Base-by-base conservation (phyloP, 2,797 vertebrate genomes). In the Erithacus rubecula region DNA sequence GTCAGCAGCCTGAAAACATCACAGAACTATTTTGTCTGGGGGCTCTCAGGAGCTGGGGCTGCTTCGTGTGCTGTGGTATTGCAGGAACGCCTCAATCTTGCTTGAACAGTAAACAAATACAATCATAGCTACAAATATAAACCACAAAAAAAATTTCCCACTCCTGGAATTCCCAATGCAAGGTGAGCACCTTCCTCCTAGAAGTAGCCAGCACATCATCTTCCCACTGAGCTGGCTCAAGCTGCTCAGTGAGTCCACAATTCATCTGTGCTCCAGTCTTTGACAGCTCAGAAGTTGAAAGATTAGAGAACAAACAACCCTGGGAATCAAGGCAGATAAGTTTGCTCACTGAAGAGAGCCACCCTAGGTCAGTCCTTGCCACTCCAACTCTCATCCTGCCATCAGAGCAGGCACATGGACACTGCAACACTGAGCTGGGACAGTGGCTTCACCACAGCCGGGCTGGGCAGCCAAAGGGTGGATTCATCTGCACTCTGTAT, bases 381-480 rank as follows among this genome's bases (percentile, higher is more conserved):
- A 1, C 26, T 26, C 36, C 24, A 27, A 20, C 19, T 29, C 49
- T 11, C 17, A 23, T 4, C 17, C 36, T 47, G 34, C n/a, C 19
- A 3, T 1, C 63, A 32, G 82, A 58, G 29, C 47, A 14, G 32
- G 27, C 46, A 44, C 9, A 8, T 1, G 13, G 27, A 5, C n/a
- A 7, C 6, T 4, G 19, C 37, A 30, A 2, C 3, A 5, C 53
- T 10, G 68, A n/a, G 36, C 2, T 1, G 2, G 47, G 36, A 39
- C 1, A 2, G 24, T 14, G 58, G 43, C 41, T 51, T 44, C 29
- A 12, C 46, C 44, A 1, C 0, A 0, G 1, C 36, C 23, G 4
- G 21, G 22, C 41, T 27, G 47, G 15, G 64, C 75, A 55, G 34
- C 9, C 5, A 0, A 13, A 32, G 10, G 0, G 0, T 39, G 13